Percentiles rank a stretch among this genome's conserved stretches.
These are phyloP conservation scores for Julus scandinavius DNA, from an alignment of 2,888 invertebrate species.

Conservation along the genomic window DNA sequence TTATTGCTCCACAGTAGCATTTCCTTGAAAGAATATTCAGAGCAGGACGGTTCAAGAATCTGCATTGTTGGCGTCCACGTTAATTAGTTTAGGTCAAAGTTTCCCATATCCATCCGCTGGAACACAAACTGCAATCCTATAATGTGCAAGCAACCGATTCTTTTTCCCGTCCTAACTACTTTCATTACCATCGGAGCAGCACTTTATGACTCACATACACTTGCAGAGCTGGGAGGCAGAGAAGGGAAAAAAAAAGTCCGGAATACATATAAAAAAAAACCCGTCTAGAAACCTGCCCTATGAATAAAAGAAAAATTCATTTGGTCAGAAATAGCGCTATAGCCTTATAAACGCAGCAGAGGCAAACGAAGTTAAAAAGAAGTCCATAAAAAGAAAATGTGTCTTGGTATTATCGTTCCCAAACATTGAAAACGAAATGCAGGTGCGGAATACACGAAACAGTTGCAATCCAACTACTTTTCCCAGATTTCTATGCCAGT, in stretches of 20 bases:
- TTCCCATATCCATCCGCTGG: not conserved
- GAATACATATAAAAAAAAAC: not conserved
- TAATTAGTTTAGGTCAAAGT: conserved; percentile 18
- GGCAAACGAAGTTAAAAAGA: not conserved
- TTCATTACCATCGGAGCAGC: not conserved
- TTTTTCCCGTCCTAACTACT: not conserved
- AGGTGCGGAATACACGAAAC: too few species aligned
- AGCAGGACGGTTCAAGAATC: not conserved
- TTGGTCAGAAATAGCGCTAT: not conserved
- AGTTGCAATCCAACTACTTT: too few species aligned
- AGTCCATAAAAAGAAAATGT: not conserved
- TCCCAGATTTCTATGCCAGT: too few species aligned
- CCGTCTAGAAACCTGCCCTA: not conserved
- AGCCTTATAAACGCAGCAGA: not conserved
- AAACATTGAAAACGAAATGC: not conserved
- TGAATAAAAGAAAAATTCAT: conserved; percentile 18
- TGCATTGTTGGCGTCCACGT: not conserved
- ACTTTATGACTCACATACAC: not conserved
- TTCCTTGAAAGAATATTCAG: conserved; percentile 9
- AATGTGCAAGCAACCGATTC: not conserved
- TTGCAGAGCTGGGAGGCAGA: not conserved
- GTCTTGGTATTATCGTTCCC: not conserved
- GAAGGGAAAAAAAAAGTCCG: not conserved
- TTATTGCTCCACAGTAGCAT: conserved; percentile 1
- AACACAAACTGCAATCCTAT: not conserved